A percentile compares a stretch with the other conserved stretches of the same genome.
Conservation (phyloP, 2,888 invertebrate species). For the Apodemia hepburni region DNA sequence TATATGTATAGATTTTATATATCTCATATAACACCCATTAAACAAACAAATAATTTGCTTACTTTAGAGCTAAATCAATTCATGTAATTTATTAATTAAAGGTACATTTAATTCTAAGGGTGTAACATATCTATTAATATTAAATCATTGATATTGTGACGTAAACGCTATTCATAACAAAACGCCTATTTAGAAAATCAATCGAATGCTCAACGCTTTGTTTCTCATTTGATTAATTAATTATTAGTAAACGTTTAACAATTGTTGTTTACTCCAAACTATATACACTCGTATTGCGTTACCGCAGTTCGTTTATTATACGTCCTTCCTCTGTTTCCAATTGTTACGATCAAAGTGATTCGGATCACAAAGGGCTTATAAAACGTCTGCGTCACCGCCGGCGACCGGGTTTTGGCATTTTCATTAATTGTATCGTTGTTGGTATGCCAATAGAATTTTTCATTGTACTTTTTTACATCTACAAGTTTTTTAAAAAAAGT, state of each 20-base stretch:
- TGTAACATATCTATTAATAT: background rate
- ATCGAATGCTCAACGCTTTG: background rate
- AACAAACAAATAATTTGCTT: too few species aligned
- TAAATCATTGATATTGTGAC: background rate
- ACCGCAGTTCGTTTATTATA: constrained; percentile 46
- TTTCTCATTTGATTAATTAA: constrained; percentile 6
- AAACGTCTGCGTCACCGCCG: constrained; percentile 57
- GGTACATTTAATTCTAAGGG: too few species aligned
- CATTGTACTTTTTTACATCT: constrained; percentile 21
- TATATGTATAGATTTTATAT: too few species aligned
- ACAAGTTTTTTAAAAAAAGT: too few species aligned
- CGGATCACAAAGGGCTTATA: constrained; percentile 64
- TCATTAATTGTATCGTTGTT: constrained; percentile 56
- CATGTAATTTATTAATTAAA: too few species aligned
- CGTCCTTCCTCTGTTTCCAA: constrained; percentile 51
- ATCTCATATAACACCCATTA: too few species aligned
- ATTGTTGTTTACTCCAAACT: constrained; percentile 1
- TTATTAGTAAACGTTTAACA: constrained; percentile 11
- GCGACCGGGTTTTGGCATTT: constrained; percentile 36
- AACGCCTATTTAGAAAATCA: background rate
- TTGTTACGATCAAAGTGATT: constrained; percentile 66
- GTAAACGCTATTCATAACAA: background rate
- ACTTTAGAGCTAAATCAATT: too few species aligned
- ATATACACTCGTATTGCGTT: constrained; percentile 1
- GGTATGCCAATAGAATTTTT: constrained; percentile 32